Percentiles rank a stretch among this genome's conserved stretches.
Conservation (phyloP, 2,113 vertebrate genomes). For the Silurus glanis region DNA sequence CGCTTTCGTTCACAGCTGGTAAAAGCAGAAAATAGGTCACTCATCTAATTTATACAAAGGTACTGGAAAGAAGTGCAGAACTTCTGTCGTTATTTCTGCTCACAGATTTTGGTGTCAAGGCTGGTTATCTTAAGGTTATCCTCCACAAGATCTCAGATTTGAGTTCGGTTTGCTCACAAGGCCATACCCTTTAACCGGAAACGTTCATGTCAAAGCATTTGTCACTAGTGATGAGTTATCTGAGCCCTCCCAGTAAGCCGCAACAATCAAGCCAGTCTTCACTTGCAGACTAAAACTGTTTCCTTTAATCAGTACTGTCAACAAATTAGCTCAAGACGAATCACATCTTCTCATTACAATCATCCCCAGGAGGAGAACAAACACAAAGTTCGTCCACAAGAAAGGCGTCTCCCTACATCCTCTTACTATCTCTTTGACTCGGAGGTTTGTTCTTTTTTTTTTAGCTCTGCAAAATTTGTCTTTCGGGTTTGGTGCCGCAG, state of each 20-base stretch:
- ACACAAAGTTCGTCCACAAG: slow-evolving; percentile 34
- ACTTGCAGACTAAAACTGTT: slow-evolving; percentile 28
- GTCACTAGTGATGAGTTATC: slow-evolving; percentile 26
- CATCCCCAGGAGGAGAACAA: slow-evolving; percentile 37
- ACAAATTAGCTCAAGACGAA: slow-evolving; percentile 54
- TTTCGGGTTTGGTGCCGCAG: slow-evolving; percentile 39
- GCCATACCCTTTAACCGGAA: slow-evolving; percentile 25
- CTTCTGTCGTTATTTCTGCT: slow-evolving; percentile 15
- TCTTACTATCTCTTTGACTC: slow-evolving; percentile 9
- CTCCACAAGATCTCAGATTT: slow-evolving; percentile 2
- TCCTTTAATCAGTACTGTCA: slow-evolving; percentile 53
- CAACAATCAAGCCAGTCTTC: slow-evolving; percentile 26
- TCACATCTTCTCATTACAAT: slow-evolving; percentile 44
- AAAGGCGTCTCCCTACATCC: slow-evolving; percentile 25
- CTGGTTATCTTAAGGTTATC: slow-evolving; percentile 14
- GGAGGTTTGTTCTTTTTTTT: neutral
- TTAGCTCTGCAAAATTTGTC: slow-evolving; percentile 7
- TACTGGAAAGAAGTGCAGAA: slow-evolving; percentile 4
- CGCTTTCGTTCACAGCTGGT: slow-evolving; percentile 15
- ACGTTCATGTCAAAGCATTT: slow-evolving; percentile 15
- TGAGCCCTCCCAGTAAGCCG: slow-evolving; percentile 28
- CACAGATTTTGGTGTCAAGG: neutral
- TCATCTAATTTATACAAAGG: slow-evolving; percentile 21
- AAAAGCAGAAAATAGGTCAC: slow-evolving; percentile 33
- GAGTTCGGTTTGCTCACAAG: neutral